Evolutionary conservation across 2,888 invertebrate genomes (phyloP).

Genomic region (Oxycera nigricornis): DNA sequence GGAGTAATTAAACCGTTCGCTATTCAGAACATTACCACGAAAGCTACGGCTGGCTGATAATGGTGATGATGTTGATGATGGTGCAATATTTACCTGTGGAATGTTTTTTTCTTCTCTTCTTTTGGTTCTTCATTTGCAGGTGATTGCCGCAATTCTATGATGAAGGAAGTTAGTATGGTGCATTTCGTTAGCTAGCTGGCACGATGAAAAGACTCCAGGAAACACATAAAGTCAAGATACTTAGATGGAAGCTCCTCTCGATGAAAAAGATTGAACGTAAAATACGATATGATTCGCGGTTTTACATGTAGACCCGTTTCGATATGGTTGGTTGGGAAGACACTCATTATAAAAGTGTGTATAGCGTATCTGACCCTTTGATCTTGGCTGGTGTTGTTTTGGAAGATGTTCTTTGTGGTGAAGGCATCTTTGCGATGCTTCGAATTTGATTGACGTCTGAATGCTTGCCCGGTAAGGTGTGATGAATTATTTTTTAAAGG

Average conservation of each 20-base stretch:
- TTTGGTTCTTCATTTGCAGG: neutral
- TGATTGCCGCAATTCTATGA: neutral
- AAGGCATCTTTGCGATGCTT: no score
- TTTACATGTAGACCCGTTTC: neutral
- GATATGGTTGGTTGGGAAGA: neutral
- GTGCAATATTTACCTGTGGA: slow-evolving; percentile 21
- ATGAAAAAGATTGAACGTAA: neutral
- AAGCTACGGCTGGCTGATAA: neutral
- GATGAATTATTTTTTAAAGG: no score
- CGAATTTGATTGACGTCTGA: no score
- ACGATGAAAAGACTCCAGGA: neutral
- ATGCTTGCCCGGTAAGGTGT: no score
- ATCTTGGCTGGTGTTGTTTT: no score
- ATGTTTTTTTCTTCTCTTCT: neutral
- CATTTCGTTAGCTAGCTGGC: slow-evolving; percentile 6
- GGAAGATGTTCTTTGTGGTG: no score
- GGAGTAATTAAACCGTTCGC: slow-evolving; percentile 16
- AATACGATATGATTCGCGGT: neutral
- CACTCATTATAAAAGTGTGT: neutral
- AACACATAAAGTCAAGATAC: neutral
- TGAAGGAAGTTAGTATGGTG: neutral
- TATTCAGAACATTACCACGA: neutral
- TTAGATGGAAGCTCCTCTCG: no score
- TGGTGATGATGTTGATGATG: neutral
- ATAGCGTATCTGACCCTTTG: neutral